These are phyloP conservation scores for Amblyteles armatorius DNA, from an alignment of 2,888 invertebrate species.

Conservation along the genomic window DNA sequence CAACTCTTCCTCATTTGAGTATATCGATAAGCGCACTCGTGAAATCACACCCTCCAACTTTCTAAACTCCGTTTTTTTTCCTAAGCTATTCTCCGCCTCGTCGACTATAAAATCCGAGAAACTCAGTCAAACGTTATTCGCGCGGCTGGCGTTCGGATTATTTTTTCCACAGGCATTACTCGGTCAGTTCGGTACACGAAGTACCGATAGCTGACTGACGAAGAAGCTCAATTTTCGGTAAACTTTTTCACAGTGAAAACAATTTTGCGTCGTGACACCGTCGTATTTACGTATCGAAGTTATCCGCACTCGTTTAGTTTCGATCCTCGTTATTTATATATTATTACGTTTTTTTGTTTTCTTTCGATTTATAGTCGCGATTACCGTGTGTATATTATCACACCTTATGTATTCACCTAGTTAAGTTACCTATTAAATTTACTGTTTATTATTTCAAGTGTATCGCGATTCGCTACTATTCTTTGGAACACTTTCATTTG, in stretches of 20 bases:
- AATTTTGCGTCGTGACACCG: conserved; percentile 20
- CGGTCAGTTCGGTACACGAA: conserved; percentile 16
- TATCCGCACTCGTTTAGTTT: conserved; percentile 26
- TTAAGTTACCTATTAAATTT: conserved; percentile 58
- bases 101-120: conserved; percentile 13
- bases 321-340: conserved; percentile 5
- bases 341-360: conserved; percentile 41
- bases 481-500: conserved; percentile 47
- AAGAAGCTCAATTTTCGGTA: conserved; percentile 59
- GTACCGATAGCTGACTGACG: conserved; percentile 32
- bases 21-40: conserved; percentile 13
- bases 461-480: conserved; percentile 56
- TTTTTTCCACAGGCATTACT: conserved; percentile 4
- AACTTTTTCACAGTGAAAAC: conserved; percentile 43
- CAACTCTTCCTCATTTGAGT: neutral
- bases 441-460: conserved; percentile 54
- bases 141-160: conserved; percentile 22
- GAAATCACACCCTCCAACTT: conserved; percentile 29
- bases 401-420: conserved; percentile 6
- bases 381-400: conserved; percentile 18
- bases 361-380: conserved; percentile 27
- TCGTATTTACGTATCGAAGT: conserved; percentile 5
- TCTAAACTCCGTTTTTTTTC: conserved; percentile 25
- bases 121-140: conserved; percentile 20
- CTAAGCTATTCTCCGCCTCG: conserved; percentile 23